Evolutionary conservation across 2,797 vertebrate genomes (phyloP), one percentile per base, ranked within the genome.

Genomic region (Muscicapa comitata): DNA sequence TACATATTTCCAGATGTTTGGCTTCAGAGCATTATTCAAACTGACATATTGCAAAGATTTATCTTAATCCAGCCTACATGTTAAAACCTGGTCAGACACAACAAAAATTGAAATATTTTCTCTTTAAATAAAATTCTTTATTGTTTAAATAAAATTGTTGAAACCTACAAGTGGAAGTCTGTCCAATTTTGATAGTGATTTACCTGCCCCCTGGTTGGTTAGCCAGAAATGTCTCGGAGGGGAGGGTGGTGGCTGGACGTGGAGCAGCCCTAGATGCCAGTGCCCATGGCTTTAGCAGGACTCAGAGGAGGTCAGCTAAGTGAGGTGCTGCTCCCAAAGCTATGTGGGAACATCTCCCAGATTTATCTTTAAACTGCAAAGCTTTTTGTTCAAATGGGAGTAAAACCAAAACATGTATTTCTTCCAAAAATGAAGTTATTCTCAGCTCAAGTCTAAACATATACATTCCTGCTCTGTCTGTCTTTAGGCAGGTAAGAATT

Each of bases 1-100:
- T 93, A 95, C 90, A 17, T 70, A 93, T 95, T 97, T 96, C 94
- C 95, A 97, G 95, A 95, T 95, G 95, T 96, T 96, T 96, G 89
- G 85, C 91, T 91, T 86, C 79, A 91, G 76, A 96, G 37, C 43
- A 75, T 95, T 86, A 91, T 91, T 92, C 77, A 88, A 93, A 92
- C 40, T 85, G 94, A 92, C 5, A 3, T 80, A 61, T 61, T 79
- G 45, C n/a, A 20, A 83, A 93, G 61, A 94, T 92, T 96, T 95
- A 77, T 91, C 33, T 91, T 91, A 78, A 75, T 83, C 33, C 62
- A 66, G 54, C n/a, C 51, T 83, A 6, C 68, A 21, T 51, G 25
- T 51, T 77, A 89, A 18, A 83, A 68, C 55, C 58, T 88, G 53
- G 57, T 80, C 72, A 94, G 95, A 87, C 72, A 72, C 9, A 95